Evolutionary conservation across 2,113 vertebrate genomes (phyloP).

Genomic region (Oreocharis arfaki): DNA sequence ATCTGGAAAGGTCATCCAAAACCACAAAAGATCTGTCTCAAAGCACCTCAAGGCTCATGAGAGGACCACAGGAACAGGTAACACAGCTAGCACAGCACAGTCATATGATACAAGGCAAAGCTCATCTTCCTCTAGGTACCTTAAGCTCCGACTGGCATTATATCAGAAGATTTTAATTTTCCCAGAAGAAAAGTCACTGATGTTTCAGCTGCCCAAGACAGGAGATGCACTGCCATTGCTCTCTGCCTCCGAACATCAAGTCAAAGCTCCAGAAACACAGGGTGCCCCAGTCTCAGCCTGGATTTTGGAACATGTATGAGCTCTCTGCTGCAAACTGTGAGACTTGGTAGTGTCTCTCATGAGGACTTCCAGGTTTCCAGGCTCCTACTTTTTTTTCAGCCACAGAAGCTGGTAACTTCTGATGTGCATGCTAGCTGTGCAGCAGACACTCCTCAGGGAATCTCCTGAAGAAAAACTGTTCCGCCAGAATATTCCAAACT

Average conservation of each 20-base stretch:
- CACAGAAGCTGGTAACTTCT: neutral
- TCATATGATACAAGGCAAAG: neutral
- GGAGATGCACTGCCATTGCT: fast-evolving
- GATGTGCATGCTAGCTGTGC: neutral
- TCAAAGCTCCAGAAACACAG: neutral
- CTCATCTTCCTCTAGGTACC: neutral
- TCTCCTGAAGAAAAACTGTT: neutral
- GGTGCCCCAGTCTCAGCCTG: neutral
- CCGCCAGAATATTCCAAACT: neutral
- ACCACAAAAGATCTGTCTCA: neutral
- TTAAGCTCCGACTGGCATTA: neutral
- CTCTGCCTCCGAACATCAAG: neutral
- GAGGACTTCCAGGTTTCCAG: neutral
- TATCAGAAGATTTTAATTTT: neutral
- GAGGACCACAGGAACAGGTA: neutral
- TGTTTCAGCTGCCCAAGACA: neutral
- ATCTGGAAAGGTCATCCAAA: neutral
- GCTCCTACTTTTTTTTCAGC: neutral
- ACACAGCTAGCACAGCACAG: neutral
- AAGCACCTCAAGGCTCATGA: neutral
- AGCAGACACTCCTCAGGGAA: neutral
- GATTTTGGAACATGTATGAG: neutral
- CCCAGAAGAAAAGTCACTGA: neutral
- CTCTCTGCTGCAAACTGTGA: neutral
- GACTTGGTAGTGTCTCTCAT: neutral